phyloP scores from a whole-genome alignment of 2,888 invertebrate species.

The Caenorhabditis sp. region DNA sequence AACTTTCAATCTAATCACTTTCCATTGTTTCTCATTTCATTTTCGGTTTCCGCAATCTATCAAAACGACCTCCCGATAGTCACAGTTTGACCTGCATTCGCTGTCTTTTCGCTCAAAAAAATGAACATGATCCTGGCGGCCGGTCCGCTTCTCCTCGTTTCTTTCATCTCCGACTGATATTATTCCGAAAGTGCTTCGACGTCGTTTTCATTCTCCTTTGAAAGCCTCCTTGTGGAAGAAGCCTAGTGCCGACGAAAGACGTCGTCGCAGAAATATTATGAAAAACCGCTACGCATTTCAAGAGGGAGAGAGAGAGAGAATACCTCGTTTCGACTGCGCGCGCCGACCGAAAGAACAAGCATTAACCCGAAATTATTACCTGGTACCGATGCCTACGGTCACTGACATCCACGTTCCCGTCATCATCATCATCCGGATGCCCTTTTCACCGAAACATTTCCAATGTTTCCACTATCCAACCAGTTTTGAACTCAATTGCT shows the following conservation, averaged over 20 bases:
- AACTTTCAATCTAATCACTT: conserved; percentile 16
- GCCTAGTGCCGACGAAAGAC: conserved; percentile 25
- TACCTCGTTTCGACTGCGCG: conserved; percentile 22
- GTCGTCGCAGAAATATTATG: too few relatives aligned
- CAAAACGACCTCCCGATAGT: conserved; percentile 16
- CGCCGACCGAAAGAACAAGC: conserved; percentile 40
- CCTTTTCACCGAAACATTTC: not conserved
- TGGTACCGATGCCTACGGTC: conserved; percentile 22
- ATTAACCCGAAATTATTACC: conserved; percentile 50
- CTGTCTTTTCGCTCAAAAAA: conserved; percentile 19
- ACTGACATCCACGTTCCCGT: too few relatives aligned
- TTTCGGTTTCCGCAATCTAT: conserved; percentile 39
- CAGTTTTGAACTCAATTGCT: too few relatives aligned
- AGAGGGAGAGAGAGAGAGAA: not conserved
- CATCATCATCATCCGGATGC: not conserved
- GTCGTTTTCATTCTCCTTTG: too few relatives aligned
- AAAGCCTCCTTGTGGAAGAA: too few relatives aligned
- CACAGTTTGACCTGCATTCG: conserved; percentile 49
- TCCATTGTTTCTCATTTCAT: conserved; percentile 13
- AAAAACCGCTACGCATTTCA: conserved; percentile 36
- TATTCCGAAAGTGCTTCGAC: too few relatives aligned
- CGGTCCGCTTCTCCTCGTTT: not conserved
- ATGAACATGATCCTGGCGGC: conserved; percentile 20
- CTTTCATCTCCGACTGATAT: conserved; percentile 4
- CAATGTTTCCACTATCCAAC: too few relatives aligned